These are phyloP conservation scores for Amblyraja radiata DNA, from an alignment of 2,797 vertebrate species.

Conservation along the genomic window DNA sequence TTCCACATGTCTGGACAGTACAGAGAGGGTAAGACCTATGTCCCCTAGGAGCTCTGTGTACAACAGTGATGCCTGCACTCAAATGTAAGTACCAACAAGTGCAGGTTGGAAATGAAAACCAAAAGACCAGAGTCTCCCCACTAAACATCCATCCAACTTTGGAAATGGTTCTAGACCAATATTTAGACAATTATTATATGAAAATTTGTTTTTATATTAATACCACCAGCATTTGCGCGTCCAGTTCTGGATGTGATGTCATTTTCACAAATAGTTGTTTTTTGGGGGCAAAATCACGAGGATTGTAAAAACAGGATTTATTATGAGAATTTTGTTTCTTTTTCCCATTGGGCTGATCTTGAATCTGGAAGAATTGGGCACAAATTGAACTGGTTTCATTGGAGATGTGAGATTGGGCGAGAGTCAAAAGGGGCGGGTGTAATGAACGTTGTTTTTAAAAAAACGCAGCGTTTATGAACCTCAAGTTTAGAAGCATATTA, in stretches of 20 bases:
- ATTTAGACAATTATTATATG: not conserved
- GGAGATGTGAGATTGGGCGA: not conserved
- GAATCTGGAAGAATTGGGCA: not conserved
- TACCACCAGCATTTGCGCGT: not conserved
- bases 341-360: not conserved
- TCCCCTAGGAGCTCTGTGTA: conserved; percentile 30
- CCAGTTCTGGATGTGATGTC: not conserved
- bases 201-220: not conserved
- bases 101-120: conserved; percentile 22
- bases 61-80: conserved; percentile 22
- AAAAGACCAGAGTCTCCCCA: not conserved
- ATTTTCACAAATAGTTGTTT: not conserved
- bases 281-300: not conserved
- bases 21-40: conserved; percentile 24
- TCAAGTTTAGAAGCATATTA: not conserved
- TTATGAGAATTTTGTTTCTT: not conserved
- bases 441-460: not conserved
- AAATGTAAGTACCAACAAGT: conserved; percentile 27
- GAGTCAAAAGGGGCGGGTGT: not conserved
- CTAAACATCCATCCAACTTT: not conserved
- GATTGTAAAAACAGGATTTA: not conserved
- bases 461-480: not conserved
- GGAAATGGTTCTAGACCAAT: conserved; percentile 2
- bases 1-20: conserved; percentile 32
- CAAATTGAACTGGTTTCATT: not conserved